Base-by-base conservation (phyloP, 2,113 vertebrate species). In the Ornithorhynchus anatinus region DNA sequence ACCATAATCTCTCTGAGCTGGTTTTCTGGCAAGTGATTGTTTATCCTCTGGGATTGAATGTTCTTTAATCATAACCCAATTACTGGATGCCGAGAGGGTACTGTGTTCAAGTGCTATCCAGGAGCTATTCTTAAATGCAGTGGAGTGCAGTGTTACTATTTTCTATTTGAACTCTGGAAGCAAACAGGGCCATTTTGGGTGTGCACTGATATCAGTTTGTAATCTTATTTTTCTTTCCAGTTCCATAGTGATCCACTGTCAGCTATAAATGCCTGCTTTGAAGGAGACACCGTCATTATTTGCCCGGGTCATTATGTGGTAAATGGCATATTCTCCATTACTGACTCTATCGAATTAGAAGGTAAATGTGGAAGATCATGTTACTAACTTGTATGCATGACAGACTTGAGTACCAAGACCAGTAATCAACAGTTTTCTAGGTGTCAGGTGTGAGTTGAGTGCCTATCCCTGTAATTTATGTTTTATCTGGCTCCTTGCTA, bases 311-410 rank as follows among this genome's bases (percentile, higher is more conserved):
- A 86, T 78, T 98, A 98, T 16, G 42, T 79, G 52, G 90, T 97
- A 8, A 90, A 90, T 40, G 93, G 89, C 9, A 64, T 92, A 33
- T 91, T 97, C 69, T 90, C 88, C 75, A 92, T 98, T 37, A 91
- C 95, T 35, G 96, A 98, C 84, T 96, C 96, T 51, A 78, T 98
- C 53, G 89, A 92, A 29, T 32, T 98, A 44, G 96, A 98, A 94
- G 97, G 95, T 95, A 81, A 62, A 69, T 62, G 23, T 50, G 52
- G 56, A 59, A 5, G 2, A 62, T 52, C 13, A 44, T 36, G 22
- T 27, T 69, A 57, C 16, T 42, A 63, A 33, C 16, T 57, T 19
- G 31, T 8, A 14, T 52, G 12, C 20, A 10, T 33, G 35, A 27
- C 22, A 15, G 2, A 5, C 58, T 52, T 27, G 39, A 37, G 27